Evolutionary conservation across 2,113 vertebrate genomes (phyloP).

Genomic region (Herpetotheres cachinnans): DNA sequence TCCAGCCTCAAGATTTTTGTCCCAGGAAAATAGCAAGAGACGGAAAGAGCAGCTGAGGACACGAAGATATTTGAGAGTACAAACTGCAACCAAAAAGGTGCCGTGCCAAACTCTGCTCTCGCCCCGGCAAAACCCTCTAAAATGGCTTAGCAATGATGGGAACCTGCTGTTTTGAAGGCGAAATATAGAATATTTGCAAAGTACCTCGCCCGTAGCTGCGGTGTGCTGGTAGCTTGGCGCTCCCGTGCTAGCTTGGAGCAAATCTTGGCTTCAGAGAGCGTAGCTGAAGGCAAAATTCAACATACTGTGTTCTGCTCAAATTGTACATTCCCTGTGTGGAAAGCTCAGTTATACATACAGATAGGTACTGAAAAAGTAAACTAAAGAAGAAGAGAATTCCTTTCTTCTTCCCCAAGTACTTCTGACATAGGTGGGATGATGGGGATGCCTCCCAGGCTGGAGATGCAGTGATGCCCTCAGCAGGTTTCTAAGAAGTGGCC

Average conservation of each 20-base stretch:
- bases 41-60: not conserved
- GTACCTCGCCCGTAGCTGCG: accelerated
- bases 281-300: not conserved
- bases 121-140: not conserved
- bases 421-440: not conserved
- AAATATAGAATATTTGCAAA: not conserved
- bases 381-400: not conserved
- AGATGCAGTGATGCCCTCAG: not conserved
- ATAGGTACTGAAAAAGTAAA: not conserved
- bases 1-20: slow-evolving; percentile 5
- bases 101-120: not conserved
- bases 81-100: not conserved
- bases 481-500: not conserved
- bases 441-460: not conserved
- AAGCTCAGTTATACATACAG: not conserved
- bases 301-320: not conserved
- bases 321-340: not conserved
- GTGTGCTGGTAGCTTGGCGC: not conserved
- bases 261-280: not conserved
- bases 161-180: not conserved
- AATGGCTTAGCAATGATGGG: not conserved
- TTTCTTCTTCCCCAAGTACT: not conserved
- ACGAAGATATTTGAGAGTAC: not conserved
- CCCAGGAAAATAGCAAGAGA: not conserved
- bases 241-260: not conserved